A percentile compares a stretch with the other conserved stretches of the same genome.
Evolutionary conservation across 2,888 invertebrate species (phyloP).

Genomic region (Orchesella flavescens): DNA sequence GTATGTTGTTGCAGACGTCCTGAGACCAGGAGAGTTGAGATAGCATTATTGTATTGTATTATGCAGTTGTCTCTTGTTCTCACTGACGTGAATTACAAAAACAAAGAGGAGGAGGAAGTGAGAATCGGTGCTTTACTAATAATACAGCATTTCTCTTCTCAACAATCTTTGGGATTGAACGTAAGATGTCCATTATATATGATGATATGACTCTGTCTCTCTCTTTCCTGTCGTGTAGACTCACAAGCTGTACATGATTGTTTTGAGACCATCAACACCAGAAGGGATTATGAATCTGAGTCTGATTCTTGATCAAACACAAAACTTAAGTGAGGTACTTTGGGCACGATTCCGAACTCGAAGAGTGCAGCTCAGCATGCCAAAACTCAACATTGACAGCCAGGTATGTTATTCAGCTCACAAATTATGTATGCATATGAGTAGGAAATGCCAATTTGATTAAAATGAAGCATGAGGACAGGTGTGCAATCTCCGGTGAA

Average conservation of each 20-base stretch:
- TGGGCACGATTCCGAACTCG: conserved; percentile 60
- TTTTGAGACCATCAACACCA: conserved; percentile 59
- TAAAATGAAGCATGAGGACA: background rate
- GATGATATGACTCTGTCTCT: background rate
- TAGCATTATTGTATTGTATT: too few relatives aligned
- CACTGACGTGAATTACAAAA: too few relatives aligned
- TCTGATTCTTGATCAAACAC: conserved; percentile 51
- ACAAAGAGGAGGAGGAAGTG: too few relatives aligned
- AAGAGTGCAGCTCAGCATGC: conserved; percentile 67
- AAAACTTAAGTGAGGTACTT: conserved; percentile 54
- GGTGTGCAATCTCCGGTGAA: background rate
- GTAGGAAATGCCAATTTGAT: background rate
- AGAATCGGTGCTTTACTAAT: too few relatives aligned
- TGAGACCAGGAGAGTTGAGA: too few relatives aligned
- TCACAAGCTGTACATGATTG: conserved; percentile 57
- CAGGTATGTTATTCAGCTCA: conserved; percentile 66
- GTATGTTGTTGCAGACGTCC: too few relatives aligned
- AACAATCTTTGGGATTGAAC: too few relatives aligned
- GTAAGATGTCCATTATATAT: too few relatives aligned
- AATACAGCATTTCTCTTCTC: too few relatives aligned
- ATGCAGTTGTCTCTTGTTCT: too few relatives aligned
- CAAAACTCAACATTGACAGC: conserved; percentile 67
- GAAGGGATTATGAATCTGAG: conserved; percentile 61
- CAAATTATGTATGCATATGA: background rate
- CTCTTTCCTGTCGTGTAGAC: conserved; percentile 38